Base-by-base conservation (phyloP, 2,797 vertebrate species). In the Acipenser oxyrinchus region DNA sequence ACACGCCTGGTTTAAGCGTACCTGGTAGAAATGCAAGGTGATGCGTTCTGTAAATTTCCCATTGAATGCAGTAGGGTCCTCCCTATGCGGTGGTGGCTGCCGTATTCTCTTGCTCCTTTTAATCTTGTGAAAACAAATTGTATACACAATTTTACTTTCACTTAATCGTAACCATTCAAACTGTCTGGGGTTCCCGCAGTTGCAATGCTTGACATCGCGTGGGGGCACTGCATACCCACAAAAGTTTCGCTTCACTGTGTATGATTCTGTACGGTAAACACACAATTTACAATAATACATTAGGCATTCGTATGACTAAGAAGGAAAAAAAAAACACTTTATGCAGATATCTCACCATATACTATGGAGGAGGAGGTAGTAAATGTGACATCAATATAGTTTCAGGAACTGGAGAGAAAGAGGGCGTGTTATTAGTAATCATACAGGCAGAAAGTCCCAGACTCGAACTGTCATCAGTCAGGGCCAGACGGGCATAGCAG, bases 381-480 rank as follows among this genome's bases (percentile, higher is more conserved):
- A 63, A 69, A 70, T 64, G 69, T 70, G 62, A 72, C 70, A 69
- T 53, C 61, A 66, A 66, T 65, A 65, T 65, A 72, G 71, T 77
- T 77, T 77, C 70, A 78, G 77, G 76, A 80, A 82, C 74, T 62
- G 66, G 48, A 64, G 65, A 58, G 67, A 73, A 72, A 62, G 74
- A 74, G 74, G 76, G 80, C 75, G 77, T 77, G 66, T 74, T 76
- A 75, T 75, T 74, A 75, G 68, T 73, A 70, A 74, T 69, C 74
- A 69, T 50, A 51, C 70, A 67, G 71, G 70, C 74, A 72, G 77
- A 77, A 74, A 79, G 75, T 77, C 74, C 73, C 75, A 66, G 73
- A 79, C 72, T 74, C 68, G 68, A 60, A 69, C 70, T 68, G 75
- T 69, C 74, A 74, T 70, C 61, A 18, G 18, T 63, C 49, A 52